Conservation (phyloP, 2,797 vertebrate species). For the Rhabdomys pumilio region DNA sequence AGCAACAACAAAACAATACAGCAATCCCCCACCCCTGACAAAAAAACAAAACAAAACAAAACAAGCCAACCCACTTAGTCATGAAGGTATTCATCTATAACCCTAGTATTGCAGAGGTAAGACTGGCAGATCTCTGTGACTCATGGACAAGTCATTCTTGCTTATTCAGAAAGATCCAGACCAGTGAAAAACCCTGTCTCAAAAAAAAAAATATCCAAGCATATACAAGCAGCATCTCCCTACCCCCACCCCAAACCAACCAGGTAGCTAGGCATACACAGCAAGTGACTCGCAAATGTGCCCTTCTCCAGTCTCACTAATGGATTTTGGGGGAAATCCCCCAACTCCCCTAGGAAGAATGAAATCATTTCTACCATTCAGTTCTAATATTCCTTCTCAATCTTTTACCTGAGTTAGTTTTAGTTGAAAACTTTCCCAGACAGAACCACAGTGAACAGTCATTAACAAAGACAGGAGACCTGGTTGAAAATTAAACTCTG, state of each 20-base stretch:
- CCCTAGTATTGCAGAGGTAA: neutral
- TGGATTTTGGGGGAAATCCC: neutral
- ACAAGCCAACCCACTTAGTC: neutral
- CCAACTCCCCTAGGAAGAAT: neutral
- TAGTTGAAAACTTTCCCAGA: neutral
- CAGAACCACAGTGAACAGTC: neutral
- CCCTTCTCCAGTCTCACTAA: no score
- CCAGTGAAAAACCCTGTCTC: neutral
- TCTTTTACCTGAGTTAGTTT: neutral
- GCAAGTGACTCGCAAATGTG: neutral
- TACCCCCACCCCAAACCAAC: neutral
- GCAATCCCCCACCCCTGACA: neutral
- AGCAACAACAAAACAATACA: neutral
- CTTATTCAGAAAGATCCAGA: neutral
- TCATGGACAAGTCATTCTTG: neutral
- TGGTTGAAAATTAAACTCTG: neutral
- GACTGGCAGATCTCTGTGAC: neutral
- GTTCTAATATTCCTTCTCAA: constrained; percentile 1
- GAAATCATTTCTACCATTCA: neutral
- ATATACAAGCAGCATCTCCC: neutral
- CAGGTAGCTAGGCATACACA: neutral
- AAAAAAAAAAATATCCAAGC: neutral
- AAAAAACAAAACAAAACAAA: neutral
- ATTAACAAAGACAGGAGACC: neutral
- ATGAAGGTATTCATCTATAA: neutral